Conservation (phyloP, 2,797 vertebrate genomes). For the Xenopus petersii region DNA sequence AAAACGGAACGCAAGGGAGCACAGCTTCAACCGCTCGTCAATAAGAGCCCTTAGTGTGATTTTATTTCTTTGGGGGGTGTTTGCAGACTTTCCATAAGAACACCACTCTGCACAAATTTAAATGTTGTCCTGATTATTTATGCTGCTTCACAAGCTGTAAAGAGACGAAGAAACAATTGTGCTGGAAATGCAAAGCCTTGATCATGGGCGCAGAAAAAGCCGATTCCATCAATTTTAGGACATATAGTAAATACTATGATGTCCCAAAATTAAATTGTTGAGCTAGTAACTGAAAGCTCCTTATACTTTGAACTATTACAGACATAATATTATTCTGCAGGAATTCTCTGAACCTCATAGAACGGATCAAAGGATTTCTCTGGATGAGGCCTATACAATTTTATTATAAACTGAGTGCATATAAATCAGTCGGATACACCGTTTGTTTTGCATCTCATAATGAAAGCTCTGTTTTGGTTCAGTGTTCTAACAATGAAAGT, state of each 20-base stretch:
- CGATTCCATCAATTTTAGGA: constrained; percentile 45
- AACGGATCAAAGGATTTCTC: constrained; percentile 40
- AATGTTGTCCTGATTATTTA: constrained; percentile 14
- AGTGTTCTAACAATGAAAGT: constrained; percentile 12
- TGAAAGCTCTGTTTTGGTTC: constrained; percentile 20
- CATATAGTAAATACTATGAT: constrained; percentile 39
- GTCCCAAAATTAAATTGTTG: constrained; percentile 43
- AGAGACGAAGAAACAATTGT: constrained; percentile 7
- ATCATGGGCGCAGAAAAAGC: constrained; percentile 33
- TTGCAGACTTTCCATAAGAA: not conserved
- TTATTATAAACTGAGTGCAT: constrained; percentile 34
- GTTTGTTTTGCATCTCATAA: constrained; percentile 35
- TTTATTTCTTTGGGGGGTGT: constrained; percentile 11
- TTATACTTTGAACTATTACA: constrained; percentile 42
- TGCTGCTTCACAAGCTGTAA: constrained; percentile 22
- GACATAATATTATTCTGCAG: constrained; percentile 38
- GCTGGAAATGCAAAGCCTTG: constrained; percentile 29
- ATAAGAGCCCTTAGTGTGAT: not conserved
- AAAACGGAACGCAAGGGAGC: no score
- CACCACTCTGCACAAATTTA: constrained; percentile 13
- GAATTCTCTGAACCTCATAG: constrained; percentile 43
- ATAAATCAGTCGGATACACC: constrained; percentile 27
- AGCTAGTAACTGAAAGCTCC: constrained; percentile 39
- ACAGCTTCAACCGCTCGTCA: no score
- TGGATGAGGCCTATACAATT: constrained; percentile 21